Evolutionary conservation across 2,113 vertebrate species (phyloP), one percentile per base, ranked within the genome.

Genomic region (Microcebus griseorufus): DNA sequence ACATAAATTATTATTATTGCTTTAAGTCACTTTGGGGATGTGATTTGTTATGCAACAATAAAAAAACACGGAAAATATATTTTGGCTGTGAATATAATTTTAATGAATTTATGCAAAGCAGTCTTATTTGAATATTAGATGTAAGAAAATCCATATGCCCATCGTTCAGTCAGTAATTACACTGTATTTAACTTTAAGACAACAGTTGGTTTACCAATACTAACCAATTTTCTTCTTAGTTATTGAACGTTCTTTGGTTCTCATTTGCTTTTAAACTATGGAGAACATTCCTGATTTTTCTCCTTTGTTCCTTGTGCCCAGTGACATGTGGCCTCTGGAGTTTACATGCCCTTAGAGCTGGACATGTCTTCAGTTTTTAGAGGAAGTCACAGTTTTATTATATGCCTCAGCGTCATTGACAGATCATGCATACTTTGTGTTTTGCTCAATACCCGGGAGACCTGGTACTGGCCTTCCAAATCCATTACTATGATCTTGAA

Each of bases 401-500:
- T 65, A 29, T 23, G 12, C 62, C 51, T 92, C 51, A 3, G 60
- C 13, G 84, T 64, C 69, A 60, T 70, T 96, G 86, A 94, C 25
- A 51, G 85, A 83, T 53, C 9, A 25, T 62, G 94, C 10, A 34
- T 76, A 27, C 55, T 89, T 91, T 92, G 37, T 89, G 93, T 96
- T 96, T 97, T 13, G 8, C 42, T 97, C 87, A 39, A 1, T 87
- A 69, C 95, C 96, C 12, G 65, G 64, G 75, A 94, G 95, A 96
- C 83, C 62, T 92, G 75, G 13, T 76, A 94, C 87, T 86, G 90
- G 89, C 69, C 86, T 96, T 90, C 22, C 42, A 86, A 96, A 97
- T 95, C 92, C 92, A 97, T 96, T 90, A 83, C 25, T 48, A 62
- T 23, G 23, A 92, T 96, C 90, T 83, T 76, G 86, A 92, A 89